Conservation (phyloP, 2,113 vertebrate genomes). For the Rhinogobius similis region DNA sequence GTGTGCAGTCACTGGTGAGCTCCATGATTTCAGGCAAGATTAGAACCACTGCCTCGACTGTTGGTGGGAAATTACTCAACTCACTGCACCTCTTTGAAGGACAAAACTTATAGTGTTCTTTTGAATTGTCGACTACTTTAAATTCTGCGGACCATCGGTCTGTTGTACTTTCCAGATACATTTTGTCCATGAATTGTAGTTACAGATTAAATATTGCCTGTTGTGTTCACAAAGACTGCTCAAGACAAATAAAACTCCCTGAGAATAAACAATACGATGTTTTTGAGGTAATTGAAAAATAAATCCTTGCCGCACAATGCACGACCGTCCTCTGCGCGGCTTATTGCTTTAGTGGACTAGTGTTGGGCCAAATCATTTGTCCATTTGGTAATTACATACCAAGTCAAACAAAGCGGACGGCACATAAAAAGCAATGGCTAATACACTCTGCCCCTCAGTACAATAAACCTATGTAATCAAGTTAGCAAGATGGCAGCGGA, state of each 20-base stretch:
- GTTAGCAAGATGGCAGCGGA: constrained; percentile 42
- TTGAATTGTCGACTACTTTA: neutral
- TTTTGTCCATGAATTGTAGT: constrained; percentile 9
- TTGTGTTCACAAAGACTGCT: constrained; percentile 17
- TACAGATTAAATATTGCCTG: constrained; percentile 20
- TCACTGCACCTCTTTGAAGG: neutral
- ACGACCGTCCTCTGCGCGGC: constrained; percentile 20
- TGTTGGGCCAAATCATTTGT: constrained; percentile 50
- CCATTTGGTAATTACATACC: constrained; percentile 49
- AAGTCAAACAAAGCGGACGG: constrained; percentile 41
- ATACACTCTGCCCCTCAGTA: constrained; percentile 32
- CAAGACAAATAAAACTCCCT: constrained; percentile 38
- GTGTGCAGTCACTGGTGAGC: too few species aligned
- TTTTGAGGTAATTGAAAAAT: constrained; percentile 44
- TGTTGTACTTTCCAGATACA: constrained; percentile 18
- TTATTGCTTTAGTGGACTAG: constrained; percentile 35
- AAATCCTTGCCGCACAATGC: constrained; percentile 35
- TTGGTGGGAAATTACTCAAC: neutral
- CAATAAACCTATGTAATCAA: constrained; percentile 50
- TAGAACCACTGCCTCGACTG: neutral
- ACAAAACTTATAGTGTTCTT: neutral
- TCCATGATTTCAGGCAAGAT: neutral
- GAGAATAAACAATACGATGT: constrained; percentile 37
- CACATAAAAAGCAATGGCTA: constrained; percentile 35
- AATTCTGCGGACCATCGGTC: neutral